Evolutionary conservation across 2,888 invertebrate genomes (phyloP).

Genomic region (Agrotis exclamationis): DNA sequence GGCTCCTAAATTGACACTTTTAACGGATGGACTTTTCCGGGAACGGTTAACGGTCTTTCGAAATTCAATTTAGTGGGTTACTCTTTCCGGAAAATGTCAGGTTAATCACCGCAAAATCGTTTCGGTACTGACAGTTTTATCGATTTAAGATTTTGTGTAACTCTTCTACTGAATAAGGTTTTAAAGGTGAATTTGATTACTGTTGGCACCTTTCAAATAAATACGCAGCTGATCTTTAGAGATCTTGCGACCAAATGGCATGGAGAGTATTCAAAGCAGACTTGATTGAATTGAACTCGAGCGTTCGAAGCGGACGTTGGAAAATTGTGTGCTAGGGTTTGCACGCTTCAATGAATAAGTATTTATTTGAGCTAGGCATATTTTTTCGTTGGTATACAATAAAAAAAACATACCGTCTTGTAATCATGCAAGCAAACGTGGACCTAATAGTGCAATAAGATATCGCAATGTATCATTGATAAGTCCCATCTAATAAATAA

Average conservation of each 20-base stretch:
- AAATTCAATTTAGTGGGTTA: conserved; percentile 22
- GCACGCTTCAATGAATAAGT: not conserved
- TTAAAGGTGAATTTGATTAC: not conserved
- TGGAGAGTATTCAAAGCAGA: not conserved
- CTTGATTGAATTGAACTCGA: conserved; percentile 14
- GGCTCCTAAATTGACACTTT: conserved; percentile 8
- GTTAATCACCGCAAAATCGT: conserved; percentile 22
- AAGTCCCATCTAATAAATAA: too few relatives aligned
- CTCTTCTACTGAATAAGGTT: not conserved
- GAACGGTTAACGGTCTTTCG: not conserved
- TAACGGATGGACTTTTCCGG: conserved; percentile 20
- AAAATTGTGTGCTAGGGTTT: conserved; percentile 8
- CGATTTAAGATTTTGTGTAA: not conserved
- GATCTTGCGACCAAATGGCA: not conserved
- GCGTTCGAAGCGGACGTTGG: not conserved
- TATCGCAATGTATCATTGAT: too few relatives aligned
- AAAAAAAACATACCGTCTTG: too few relatives aligned
- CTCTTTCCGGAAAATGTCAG: conserved; percentile 9
- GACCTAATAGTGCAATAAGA: too few relatives aligned
- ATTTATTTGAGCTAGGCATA: not conserved
- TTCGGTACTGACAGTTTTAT: not conserved
- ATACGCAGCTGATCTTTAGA: not conserved
- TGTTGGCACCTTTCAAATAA: not conserved
- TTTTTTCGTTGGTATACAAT: not conserved
- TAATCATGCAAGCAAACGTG: too few relatives aligned